Evolutionary conservation across 1,140 invertebrate genomes (phyloP).

Genomic region (Stegodyphus mimosarum): DNA sequence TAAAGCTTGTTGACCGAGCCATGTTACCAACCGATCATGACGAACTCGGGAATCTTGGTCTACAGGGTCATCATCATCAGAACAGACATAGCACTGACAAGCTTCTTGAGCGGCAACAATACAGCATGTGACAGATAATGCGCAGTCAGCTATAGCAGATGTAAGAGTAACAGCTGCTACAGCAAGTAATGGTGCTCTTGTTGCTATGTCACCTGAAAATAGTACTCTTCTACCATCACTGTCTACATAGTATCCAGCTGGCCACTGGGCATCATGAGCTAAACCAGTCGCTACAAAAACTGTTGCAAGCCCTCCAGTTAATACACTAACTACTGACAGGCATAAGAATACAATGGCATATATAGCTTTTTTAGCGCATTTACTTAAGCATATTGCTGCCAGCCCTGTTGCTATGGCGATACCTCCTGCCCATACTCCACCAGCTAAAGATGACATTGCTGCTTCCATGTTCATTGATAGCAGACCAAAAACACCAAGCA

Average conservation of each 20-base stretch:
- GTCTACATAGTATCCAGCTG: conserved; percentile 63
- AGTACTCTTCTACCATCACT: conserved; percentile 59
- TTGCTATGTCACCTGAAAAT: conserved; percentile 57
- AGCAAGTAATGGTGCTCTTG: conserved; percentile 58
- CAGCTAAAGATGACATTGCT: conserved; percentile 45
- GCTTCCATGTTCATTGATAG: conserved; percentile 51
- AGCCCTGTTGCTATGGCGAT: conserved; percentile 36
- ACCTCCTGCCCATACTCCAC: conserved; percentile 40
- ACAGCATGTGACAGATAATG: conserved; percentile 62
- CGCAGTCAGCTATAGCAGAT: conserved; percentile 60
- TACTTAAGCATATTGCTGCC: conserved; percentile 32
- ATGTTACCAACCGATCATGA: conserved; percentile 62
- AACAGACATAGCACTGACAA: conserved; percentile 60
- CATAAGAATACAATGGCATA: conserved; percentile 44
- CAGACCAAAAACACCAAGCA: conserved; percentile 41
- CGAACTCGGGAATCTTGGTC: conserved; percentile 60
- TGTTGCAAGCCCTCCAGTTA: conserved; percentile 63
- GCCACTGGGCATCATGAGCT: conserved; percentile 63
- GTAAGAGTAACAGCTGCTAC: conserved; percentile 61
- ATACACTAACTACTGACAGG: conserved; percentile 50
- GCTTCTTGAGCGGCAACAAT: conserved; percentile 61
- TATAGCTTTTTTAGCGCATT: conserved; percentile 9
- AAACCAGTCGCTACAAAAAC: conserved; percentile 65
- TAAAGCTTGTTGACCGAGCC: conserved; percentile 62
- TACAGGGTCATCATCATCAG: conserved; percentile 53